A percentile compares a stretch with the other conserved stretches of the same genome.
These are phyloP conservation scores for Phoebastria nigripes DNA, from an alignment of 2,797 vertebrate genomes.

Conservation along the genomic window DNA sequence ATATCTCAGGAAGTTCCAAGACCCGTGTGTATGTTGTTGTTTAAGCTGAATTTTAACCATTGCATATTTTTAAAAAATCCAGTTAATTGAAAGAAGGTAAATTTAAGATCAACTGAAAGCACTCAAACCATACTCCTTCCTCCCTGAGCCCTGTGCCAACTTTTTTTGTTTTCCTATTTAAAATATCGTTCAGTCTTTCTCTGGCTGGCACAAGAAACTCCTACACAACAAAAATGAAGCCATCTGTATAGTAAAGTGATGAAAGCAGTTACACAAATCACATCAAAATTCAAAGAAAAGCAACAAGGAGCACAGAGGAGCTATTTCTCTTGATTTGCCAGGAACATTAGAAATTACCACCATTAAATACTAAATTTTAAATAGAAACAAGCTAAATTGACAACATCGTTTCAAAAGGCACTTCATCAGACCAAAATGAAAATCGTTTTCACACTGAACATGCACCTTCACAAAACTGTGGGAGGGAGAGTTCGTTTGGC, in stretches of 20 bases:
- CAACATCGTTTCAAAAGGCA: neutral
- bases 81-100: neutral
- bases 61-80: neutral
- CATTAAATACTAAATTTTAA: neutral
- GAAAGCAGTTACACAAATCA: neutral
- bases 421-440: neutral
- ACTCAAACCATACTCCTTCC: neutral
- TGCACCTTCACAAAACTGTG: fast-evolving
- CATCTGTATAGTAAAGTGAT: neutral
- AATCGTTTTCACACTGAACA: neutral
- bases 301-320: neutral
- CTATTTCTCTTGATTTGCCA: neutral
- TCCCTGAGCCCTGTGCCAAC: neutral
- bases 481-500: fast-evolving
- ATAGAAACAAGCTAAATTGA: neutral
- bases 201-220: constrained; percentile 34
- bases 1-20: neutral
- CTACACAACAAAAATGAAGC: neutral
- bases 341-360: neutral
- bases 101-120: neutral
- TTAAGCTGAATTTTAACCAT: neutral
- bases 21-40: neutral
- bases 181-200: neutral
- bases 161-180: neutral
- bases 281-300: neutral